These are phyloP conservation scores for Hymenopus coronatus DNA, from an alignment of 2,888 invertebrate species.

Conservation along the genomic window DNA sequence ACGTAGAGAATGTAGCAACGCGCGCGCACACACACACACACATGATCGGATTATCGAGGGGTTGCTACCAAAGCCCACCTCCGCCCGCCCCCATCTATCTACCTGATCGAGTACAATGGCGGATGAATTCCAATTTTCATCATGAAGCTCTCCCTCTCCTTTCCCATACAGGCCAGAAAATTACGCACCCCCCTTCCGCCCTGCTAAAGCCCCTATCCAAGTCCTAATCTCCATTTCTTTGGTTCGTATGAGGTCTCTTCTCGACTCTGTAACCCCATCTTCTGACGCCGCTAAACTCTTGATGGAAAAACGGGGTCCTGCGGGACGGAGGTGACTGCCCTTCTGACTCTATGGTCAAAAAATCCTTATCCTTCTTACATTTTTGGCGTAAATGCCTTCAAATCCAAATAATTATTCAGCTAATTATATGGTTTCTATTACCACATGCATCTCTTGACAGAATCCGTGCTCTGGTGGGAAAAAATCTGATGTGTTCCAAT, in stretches of 20 bases:
- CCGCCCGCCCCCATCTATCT: not conserved
- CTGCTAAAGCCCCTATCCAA: not conserved
- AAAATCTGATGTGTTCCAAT: no score
- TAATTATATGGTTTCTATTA: no score
- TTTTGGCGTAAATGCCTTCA: not conserved
- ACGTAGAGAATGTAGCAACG: not conserved
- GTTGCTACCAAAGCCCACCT: not conserved
- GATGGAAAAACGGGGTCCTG: not conserved
- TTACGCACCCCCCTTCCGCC: not conserved
- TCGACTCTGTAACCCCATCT: not conserved
- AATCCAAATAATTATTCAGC: not conserved
- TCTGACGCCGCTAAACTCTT: not conserved
- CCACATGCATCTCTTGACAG: no score
- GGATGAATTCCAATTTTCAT: conserved; percentile 33
- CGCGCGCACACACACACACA: not conserved
- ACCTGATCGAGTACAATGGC: conserved; percentile 23
- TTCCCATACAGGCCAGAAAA: conserved; percentile 24
- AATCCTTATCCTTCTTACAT: not conserved
- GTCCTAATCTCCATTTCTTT: conserved; percentile 12
- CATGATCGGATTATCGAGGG: conserved; percentile 14
- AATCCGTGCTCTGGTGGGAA: no score
- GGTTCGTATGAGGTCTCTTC: not conserved
- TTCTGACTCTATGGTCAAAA: not conserved
- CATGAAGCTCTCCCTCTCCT: conserved; percentile 13
- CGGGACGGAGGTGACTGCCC: not conserved